Base-by-base conservation (phyloP, 1,140 invertebrate species). In the Drosophila tristis region DNA sequence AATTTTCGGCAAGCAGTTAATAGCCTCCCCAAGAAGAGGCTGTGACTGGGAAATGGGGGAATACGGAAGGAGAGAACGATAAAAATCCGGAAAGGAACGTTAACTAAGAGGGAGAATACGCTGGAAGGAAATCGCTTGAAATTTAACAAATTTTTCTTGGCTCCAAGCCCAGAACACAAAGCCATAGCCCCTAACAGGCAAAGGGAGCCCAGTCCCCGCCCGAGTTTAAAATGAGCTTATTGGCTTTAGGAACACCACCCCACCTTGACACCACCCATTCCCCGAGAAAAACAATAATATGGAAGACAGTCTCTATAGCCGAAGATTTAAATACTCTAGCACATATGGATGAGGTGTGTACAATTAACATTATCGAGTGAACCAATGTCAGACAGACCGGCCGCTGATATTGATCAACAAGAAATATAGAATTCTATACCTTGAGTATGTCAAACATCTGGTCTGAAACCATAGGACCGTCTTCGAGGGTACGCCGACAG, bases 201-300 rank as follows among this genome's bases (percentile, higher is more conserved):
- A 39, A 39, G 11, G 35, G 11, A 29, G 11, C 13, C 7, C 23
- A 3, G 3, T 3, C 8, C 23, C 5, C 5, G 20, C 9, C 8
- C 29, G 51, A 84, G 60, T 79, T 84, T 71, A 84, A 84, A 84
- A 67, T 66, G 42, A 84, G 80, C 80, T 84, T 84, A 84, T 84
- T 84, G 80, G 80, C 80, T 84, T 84, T 79, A 53, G 70, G 61
- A 42, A 63, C n/a, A n/a, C n/a, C n/a, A n/a, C n/a, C n/a, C n/a
- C n/a, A n/a, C 35, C 9, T 4, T 4, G 1, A 39, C 11, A 4
- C 1, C 11, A 39, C 13, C 11, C 35, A 39, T 39, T 39, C 47
- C 23, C 0, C 23, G 35, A 60, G 25, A 45, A 45, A 15, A 48
- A 15, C 39, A 11, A 50, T 45, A 42, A 29, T 13, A 57, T 20